Evolutionary conservation across 1,140 invertebrate genomes (phyloP).

Genomic region (Meloidogyne exigua): DNA sequence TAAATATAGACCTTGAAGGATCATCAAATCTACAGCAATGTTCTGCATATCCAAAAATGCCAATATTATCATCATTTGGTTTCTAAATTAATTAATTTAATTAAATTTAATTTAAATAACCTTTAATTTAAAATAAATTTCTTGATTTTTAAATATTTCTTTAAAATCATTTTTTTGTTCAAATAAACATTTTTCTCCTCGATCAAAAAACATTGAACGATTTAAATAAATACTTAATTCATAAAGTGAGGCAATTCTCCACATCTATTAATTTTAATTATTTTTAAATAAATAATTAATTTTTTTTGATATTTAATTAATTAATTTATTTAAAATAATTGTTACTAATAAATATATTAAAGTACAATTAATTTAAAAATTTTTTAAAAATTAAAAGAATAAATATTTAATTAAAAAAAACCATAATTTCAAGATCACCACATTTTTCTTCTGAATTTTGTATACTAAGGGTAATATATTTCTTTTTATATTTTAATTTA

Average conservation of each 20-base stretch:
- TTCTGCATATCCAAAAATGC: not conserved
- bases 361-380: no score
- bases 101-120: not conserved
- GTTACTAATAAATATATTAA: no score
- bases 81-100: not conserved
- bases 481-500: not conserved
- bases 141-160: not conserved
- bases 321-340: no score
- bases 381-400: no score
- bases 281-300: not conserved
- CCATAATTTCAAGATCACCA: not conserved
- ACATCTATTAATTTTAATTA: not conserved
- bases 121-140: conserved; percentile 6
- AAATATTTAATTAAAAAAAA: not conserved
- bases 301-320: no score
- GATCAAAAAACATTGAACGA: not conserved
- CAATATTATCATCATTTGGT: not conserved
- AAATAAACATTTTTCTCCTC: not conserved
- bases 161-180: not conserved
- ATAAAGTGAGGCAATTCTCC: conserved; percentile 1
- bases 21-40: not conserved
- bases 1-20: not conserved
- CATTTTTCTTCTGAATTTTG: not conserved
- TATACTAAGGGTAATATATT: not conserved
- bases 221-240: conserved; percentile 6